phyloP scores from a whole-genome alignment of 2,113 vertebrate species.

The Terrapene triunguis region DNA sequence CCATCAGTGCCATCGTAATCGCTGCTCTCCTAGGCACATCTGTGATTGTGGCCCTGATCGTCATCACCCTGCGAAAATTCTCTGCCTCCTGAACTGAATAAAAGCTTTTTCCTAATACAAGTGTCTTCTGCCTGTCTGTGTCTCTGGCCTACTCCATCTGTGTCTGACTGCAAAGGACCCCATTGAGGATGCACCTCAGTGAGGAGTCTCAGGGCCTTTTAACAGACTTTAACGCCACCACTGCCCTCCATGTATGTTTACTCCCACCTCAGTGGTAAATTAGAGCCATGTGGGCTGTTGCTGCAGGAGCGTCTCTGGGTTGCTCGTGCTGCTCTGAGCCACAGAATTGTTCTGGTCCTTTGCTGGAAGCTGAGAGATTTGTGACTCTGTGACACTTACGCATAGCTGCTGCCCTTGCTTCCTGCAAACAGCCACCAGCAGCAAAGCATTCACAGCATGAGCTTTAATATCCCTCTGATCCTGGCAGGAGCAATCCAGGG shows the following conservation, averaged over 20 bases:
- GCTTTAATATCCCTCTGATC: background rate
- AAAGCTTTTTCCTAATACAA: slow-evolving; percentile 50
- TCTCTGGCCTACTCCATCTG: background rate
- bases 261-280: background rate
- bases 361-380: background rate
- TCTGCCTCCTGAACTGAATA: slow-evolving; percentile 88
- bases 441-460: background rate
- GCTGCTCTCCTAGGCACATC: slow-evolving; percentile 94
- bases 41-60: slow-evolving; percentile 92
- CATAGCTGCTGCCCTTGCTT: background rate
- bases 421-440: background rate
- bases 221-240: background rate
- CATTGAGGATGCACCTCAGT: background rate
- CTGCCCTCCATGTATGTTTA: background rate
- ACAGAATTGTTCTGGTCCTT: background rate
- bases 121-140: fast-evolving
- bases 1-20: slow-evolving; percentile 96
- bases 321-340: background rate
- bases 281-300: background rate
- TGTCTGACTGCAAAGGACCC: background rate
- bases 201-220: background rate
- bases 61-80: slow-evolving; percentile 95
- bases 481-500: background rate
- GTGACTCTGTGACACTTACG: background rate
- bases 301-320: background rate